A percentile compares a stretch with the other conserved stretches of the same genome.
These are phyloP conservation scores for Drosophila maculinotata DNA, from an alignment of 2,888 invertebrate genomes.

Conservation along the genomic window DNA sequence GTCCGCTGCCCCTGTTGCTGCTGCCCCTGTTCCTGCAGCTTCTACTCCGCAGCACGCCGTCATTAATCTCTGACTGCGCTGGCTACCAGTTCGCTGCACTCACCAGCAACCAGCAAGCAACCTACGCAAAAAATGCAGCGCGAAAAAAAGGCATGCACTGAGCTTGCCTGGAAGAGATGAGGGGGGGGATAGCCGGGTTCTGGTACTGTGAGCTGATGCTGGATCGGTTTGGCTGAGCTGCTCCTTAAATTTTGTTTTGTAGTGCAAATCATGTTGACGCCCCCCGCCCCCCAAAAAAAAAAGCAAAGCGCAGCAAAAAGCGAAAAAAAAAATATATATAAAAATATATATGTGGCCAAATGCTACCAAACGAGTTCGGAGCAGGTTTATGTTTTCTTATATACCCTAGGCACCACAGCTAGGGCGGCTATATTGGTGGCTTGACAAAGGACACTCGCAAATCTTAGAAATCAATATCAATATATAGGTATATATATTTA, in stretches of 20 bases:
- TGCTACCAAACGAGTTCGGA: constrained; percentile 76
- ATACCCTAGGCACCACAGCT: background rate
- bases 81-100: constrained; percentile 78
- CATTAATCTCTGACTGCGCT: constrained; percentile 68
- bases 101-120: constrained; percentile 13
- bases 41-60: constrained; percentile 10
- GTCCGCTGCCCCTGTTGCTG: background rate
- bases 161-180: background rate
- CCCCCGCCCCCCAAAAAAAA: constrained; percentile 47
- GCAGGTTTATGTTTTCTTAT: constrained; percentile 57
- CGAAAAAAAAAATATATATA: constrained; percentile 11
- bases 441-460: too few species aligned
- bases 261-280: constrained; percentile 77
- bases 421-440: background rate
- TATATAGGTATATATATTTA: too few species aligned
- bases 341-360: constrained; percentile 43
- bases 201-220: constrained; percentile 29
- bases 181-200: background rate
- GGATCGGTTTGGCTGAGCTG: constrained; percentile 49
- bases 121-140: constrained; percentile 81
- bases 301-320: constrained; percentile 7
- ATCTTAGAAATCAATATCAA: too few species aligned
- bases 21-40: background rate
- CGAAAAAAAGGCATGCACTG: constrained; percentile 70
- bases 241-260: constrained; percentile 77